Conservation (phyloP, 30 jellyfish, hydroid and myxozoan genomes). For the Aurelia sp. region DNA sequence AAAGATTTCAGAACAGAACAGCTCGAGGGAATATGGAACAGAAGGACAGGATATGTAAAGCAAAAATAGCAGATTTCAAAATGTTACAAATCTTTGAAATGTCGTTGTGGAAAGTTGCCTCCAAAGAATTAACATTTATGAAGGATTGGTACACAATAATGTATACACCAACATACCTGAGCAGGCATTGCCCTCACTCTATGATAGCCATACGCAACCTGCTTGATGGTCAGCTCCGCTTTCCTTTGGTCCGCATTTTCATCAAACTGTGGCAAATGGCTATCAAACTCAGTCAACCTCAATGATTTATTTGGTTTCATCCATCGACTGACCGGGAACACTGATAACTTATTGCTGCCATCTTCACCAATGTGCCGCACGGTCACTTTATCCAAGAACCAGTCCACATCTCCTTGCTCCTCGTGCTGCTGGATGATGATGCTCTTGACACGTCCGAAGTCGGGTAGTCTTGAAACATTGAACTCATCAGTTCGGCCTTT, state of each 20-base stretch:
- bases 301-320: slow-evolving; percentile 79
- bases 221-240: slow-evolving; percentile 74
- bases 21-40: too few relatives aligned
- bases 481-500: slow-evolving; percentile 90
- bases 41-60: too few relatives aligned
- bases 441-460: slow-evolving; percentile 73
- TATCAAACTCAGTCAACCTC: slow-evolving; percentile 64
- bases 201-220: slow-evolving; percentile 72
- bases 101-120: too few relatives aligned
- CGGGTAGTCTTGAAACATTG: slow-evolving; percentile 79
- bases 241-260: slow-evolving; percentile 73
- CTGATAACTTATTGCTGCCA: slow-evolving; percentile 56
- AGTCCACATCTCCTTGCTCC: slow-evolving; percentile 94
- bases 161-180: slow-evolving; percentile 51
- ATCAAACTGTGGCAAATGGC: slow-evolving; percentile 84
- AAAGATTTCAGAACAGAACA: too few relatives aligned
- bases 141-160: too few relatives aligned
- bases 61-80: too few relatives aligned
- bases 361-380: slow-evolving; percentile 80
- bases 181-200: slow-evolving; percentile 67
- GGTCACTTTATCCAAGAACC: slow-evolving; percentile 86
- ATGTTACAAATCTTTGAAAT: too few relatives aligned
- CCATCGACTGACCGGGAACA: slow-evolving; percentile 97
- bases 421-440: slow-evolving; percentile 83
- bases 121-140: too few relatives aligned